Evolutionary conservation across 1,140 invertebrate genomes (phyloP).

Genomic region (Drosophila fuyamai): DNA sequence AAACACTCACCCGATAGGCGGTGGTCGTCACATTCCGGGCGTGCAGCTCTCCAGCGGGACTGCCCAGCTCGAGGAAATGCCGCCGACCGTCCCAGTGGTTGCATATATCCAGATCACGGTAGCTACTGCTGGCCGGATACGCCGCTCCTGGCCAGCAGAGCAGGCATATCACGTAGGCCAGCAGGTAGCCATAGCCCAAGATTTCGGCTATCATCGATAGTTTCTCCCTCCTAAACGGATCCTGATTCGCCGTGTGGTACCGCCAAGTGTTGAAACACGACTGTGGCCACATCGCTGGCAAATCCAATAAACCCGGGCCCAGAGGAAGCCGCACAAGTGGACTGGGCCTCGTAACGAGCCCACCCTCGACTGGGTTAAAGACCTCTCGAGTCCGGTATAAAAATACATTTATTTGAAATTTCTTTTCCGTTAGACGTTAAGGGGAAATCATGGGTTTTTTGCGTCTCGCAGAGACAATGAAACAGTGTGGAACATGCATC

Average conservation of each 20-base stretch:
- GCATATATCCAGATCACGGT: constrained; percentile 87
- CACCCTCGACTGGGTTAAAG: constrained; percentile 67
- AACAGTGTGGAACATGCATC: constrained; percentile 44
- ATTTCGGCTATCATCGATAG: constrained; percentile 43
- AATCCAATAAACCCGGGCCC: constrained; percentile 71
- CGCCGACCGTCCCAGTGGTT: constrained; percentile 87
- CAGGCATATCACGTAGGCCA: constrained; percentile 55
- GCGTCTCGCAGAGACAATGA: constrained; percentile 78
- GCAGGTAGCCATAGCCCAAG: constrained; percentile 63
- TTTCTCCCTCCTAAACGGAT: constrained; percentile 6
- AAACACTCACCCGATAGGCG: constrained; percentile 73
- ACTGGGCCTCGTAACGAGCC: constrained; percentile 31
- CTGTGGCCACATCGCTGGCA: constrained; percentile 48
- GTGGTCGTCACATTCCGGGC: constrained; percentile 86
- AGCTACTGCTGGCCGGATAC: constrained; percentile 67
- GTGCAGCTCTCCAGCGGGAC: constrained; percentile 86
- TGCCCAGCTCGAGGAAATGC: constrained; percentile 87
- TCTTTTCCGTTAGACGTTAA: constrained; percentile 36
- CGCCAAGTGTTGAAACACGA: constrained; percentile 51
- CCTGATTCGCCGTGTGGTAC: constrained; percentile 27
- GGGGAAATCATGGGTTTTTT: constrained; percentile 30
- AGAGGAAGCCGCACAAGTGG: constrained; percentile 68
- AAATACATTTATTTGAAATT: constrained; percentile 78
- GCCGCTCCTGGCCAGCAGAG: constrained; percentile 48
- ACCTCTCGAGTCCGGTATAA: constrained; percentile 69